These are phyloP conservation scores for Ametastegia equiseti DNA, from an alignment of 2,888 invertebrate species.

Conservation along the genomic window DNA sequence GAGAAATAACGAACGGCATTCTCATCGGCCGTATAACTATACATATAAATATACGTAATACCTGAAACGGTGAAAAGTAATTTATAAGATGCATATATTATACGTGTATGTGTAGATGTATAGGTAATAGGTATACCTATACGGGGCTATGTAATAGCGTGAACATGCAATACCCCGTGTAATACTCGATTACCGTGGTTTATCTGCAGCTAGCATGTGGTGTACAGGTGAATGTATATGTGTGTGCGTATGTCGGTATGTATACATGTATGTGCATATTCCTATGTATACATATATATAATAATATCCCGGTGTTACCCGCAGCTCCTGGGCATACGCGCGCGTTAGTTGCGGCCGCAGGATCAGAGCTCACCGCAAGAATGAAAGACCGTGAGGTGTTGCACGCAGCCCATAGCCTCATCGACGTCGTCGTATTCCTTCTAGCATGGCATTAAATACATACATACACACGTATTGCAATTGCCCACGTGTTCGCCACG, in stretches of 20 bases:
- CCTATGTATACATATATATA: background rate
- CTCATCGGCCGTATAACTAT: background rate
- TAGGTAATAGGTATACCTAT: too few relatives aligned
- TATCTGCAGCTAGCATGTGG: background rate
- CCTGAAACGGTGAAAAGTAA: background rate
- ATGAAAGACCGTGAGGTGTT: conserved; percentile 14
- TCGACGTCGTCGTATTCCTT: background rate
- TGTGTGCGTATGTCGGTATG: background rate
- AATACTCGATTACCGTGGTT: conserved; percentile 9
- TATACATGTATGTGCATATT: background rate
- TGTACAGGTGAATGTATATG: too few relatives aligned
- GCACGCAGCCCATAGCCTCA: too few relatives aligned
- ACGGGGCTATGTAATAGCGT: too few relatives aligned
- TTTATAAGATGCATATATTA: background rate
- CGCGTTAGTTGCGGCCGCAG: background rate
- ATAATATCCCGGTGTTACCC: background rate
- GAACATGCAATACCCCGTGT: conserved; percentile 9
- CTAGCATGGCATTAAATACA: conserved; percentile 3
- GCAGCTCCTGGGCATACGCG: background rate
- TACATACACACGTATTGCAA: too few relatives aligned
- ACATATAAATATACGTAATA: too few relatives aligned
- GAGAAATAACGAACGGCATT: too few relatives aligned
- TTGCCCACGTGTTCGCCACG: background rate
- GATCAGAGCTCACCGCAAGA: conserved; percentile 3
- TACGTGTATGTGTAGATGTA: background rate